Base-by-base conservation (phyloP, 2,888 invertebrate species). In the Leucophenga montana region DNA sequence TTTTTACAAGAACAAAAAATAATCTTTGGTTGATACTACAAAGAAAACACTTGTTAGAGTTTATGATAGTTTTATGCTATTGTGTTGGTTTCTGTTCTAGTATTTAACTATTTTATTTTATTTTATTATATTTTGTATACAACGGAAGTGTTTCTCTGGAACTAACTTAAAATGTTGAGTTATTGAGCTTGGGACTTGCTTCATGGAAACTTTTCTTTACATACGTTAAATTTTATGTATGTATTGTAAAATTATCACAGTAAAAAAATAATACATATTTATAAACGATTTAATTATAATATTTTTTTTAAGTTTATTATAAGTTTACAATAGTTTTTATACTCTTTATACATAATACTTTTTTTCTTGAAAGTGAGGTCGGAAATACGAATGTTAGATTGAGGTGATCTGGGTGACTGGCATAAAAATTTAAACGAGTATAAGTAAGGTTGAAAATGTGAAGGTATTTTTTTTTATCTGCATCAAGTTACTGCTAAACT, bases 241-340 rank as follows among this genome's bases (percentile, higher is more conserved):
- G 33, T 27, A 59, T 39, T 33, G 14, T 64, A 64, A 64, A 48
- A 22, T 64, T 64, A 64, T 64, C 62, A 64, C 62, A 64, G 62
- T 64, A 64, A 64, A 46, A 64, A 48, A 46, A 50, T 50, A 50
- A 16, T 59, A 31, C 18, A 27, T 27, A 27, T 27, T 27, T 27
- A 59, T 59, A 59, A 59, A 59, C 11, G 33, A 5, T n/a, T n/a
- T n/a, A n/a, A n/a, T 39, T 39, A 11, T 39, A 39, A 39, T 11
- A 11, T 39, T 5, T 11, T 33, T 33, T 39, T 39, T 39, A 39
- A 39, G 39, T 39, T 39, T 5, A 39, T 8, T 39, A 5, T 39
- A 27, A 27, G 4, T 27, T 27, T 27, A 27, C 27, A n/a, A n/a
- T n/a, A n/a, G n/a, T 27, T 27, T 27, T 27, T 27, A 27, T 27